Evolutionary conservation across 2,113 vertebrate genomes (phyloP).

Genomic region (Cyprinus carpio): DNA sequence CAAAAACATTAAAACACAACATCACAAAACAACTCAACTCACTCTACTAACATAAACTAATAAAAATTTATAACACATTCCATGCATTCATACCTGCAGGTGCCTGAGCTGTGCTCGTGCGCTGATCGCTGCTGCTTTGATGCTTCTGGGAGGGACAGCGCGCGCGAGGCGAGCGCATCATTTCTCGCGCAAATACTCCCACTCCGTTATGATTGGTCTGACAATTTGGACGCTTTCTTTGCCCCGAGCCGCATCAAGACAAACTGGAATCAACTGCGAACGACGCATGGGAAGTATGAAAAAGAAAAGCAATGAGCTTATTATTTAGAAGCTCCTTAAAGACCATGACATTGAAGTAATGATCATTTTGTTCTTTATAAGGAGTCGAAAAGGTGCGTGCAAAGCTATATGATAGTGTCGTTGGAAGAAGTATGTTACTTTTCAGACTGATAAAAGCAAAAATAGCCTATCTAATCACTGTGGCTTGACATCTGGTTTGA

Average conservation of each 20-base stretch:
- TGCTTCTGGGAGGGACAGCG: conserved; percentile 38
- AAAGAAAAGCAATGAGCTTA: background rate
- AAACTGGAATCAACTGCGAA: background rate
- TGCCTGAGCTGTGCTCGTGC: conserved; percentile 19
- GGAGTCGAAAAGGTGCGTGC: background rate
- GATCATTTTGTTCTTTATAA: background rate
- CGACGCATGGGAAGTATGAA: background rate
- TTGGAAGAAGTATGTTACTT: background rate
- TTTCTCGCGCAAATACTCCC: conserved; percentile 37
- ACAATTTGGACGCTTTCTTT: conserved; percentile 18
- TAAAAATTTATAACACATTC: too few relatives aligned
- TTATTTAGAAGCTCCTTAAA: background rate
- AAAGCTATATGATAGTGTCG: background rate
- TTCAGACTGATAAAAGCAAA: background rate
- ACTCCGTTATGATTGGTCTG: conserved; percentile 22
- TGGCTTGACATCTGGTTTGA: conserved; percentile 3
- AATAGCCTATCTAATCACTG: background rate
- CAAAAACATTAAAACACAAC: background rate
- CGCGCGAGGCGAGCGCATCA: conserved; percentile 25
- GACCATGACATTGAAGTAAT: background rate
- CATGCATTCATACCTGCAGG: conserved; percentile 20
- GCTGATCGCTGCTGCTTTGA: conserved; percentile 36
- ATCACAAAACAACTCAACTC: background rate
- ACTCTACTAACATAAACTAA: too few relatives aligned
- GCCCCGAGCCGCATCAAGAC: background rate